A percentile compares a stretch with the other conserved stretches of the same genome.
phyloP scores from a whole-genome alignment of 2,113 vertebrate genomes.

The Lycaon pictus region DNA sequence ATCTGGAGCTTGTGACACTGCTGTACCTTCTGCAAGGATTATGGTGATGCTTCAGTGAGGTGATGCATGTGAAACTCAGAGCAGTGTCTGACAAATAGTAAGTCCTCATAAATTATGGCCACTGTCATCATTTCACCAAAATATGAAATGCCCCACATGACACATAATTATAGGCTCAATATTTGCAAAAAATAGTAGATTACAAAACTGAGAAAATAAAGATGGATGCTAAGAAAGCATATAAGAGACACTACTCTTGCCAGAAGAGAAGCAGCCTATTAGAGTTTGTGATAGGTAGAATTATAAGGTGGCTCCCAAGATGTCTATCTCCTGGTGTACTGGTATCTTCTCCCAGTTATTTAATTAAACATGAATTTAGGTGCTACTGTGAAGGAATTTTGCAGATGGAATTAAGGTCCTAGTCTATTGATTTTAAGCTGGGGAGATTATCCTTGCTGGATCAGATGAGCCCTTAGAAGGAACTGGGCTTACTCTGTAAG shows the following conservation, averaged over 20 bases:
- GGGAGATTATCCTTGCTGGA: background rate
- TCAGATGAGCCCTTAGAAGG: background rate
- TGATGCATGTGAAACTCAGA: background rate
- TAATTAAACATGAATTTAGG: background rate
- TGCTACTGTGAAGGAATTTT: background rate
- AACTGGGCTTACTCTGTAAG: background rate
- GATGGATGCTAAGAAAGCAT: background rate
- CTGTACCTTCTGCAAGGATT: background rate
- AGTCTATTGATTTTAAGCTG: background rate
- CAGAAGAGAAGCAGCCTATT: background rate
- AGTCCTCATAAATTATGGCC: background rate
- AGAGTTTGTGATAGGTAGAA: too few species aligned
- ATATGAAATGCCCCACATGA: background rate
- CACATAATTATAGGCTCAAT: background rate
- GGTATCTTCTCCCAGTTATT: background rate
- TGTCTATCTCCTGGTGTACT: background rate
- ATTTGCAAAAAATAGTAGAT: background rate
- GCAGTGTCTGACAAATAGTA: background rate
- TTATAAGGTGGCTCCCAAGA: background rate
- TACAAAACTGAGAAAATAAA: slow-evolving; percentile 16
- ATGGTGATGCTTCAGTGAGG: background rate
- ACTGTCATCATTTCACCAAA: background rate
- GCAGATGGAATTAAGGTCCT: background rate
- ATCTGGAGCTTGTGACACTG: background rate
- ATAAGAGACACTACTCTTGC: background rate